A percentile compares a stretch with the other conserved stretches of the same genome.
These are phyloP conservation scores for Sipha flava DNA, from an alignment of 1,140 invertebrate species.

Conservation along the genomic window DNA sequence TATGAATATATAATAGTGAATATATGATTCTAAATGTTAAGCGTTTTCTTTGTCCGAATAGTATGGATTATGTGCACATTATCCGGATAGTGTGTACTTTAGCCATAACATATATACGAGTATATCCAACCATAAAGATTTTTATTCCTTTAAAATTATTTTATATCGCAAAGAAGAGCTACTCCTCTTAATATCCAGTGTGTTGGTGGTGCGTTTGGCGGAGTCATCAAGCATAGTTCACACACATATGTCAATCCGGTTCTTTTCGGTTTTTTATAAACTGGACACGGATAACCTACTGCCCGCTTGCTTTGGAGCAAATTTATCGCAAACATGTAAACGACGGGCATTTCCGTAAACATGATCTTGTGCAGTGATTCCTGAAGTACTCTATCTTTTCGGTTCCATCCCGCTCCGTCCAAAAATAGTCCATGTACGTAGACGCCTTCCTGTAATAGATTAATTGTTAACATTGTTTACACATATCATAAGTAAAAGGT, in stretches of 20 bases:
- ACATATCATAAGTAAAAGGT: no score
- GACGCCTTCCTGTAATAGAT: constrained; percentile 86
- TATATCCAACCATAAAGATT: no score
- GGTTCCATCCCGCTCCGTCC: constrained; percentile 86
- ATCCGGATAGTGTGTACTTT: no score
- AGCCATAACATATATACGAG: no score
- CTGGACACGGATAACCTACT: constrained; percentile 89
- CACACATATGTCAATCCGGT: constrained; percentile 92
- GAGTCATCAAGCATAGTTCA: constrained; percentile 84
- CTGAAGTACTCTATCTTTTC: constrained; percentile 73
- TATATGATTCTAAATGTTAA: no score
- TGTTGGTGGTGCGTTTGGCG: constrained; percentile 50
- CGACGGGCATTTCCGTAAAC: constrained; percentile 89
- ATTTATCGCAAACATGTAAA: constrained; percentile 93
- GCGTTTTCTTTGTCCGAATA: no score
- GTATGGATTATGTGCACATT: no score
- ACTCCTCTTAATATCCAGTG: constrained; percentile 86
- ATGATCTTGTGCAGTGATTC: constrained; percentile 85
- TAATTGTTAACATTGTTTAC: no score
- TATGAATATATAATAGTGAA: no score
- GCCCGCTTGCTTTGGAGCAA: constrained; percentile 82
- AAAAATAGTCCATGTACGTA: constrained; percentile 90
- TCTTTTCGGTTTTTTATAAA: constrained; percentile 87
- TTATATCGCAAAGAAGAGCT: constrained; percentile 72
- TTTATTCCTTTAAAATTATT: no score